Evolutionary conservation across 2,888 invertebrate genomes (phyloP).

Genomic region (Rutpela maculata): DNA sequence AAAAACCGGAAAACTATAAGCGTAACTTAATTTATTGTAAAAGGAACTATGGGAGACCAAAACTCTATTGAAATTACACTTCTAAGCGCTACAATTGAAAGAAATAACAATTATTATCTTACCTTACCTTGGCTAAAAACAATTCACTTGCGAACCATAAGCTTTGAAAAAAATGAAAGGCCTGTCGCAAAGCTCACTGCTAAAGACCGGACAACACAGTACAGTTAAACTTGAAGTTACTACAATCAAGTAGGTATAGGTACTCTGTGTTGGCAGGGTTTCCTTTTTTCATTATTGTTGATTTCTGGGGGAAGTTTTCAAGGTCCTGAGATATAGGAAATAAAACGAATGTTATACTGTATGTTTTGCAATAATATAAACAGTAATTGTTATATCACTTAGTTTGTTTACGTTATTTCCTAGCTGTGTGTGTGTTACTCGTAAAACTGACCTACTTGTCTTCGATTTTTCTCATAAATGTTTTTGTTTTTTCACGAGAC

Average conservation of each 20-base stretch:
- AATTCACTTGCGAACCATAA: not conserved
- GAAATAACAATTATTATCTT: not conserved
- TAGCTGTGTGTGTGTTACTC: slow-evolving; percentile 36
- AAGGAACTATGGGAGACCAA: too few relatives aligned
- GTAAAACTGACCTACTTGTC: slow-evolving; percentile 50
- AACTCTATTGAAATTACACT: not conserved
- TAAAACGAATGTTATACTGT: slow-evolving; percentile 50
- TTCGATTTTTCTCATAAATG: slow-evolving; percentile 40
- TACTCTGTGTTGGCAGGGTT: slow-evolving; percentile 18
- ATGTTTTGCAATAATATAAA: slow-evolving; percentile 47
- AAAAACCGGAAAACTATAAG: too few relatives aligned
- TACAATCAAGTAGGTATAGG: not conserved
- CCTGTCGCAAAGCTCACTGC: not conserved
- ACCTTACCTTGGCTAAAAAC: not conserved
- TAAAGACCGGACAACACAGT: not conserved
- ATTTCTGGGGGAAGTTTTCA: slow-evolving; percentile 61
- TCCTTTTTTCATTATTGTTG: slow-evolving; percentile 49
- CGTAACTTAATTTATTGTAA: too few relatives aligned
- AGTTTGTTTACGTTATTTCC: slow-evolving; percentile 55
- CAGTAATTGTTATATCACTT: slow-evolving; percentile 52
- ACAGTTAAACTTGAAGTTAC: not conserved
- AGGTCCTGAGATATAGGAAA: slow-evolving; percentile 58
- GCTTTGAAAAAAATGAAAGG: not conserved
- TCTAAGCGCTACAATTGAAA: not conserved
- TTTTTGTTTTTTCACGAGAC: slow-evolving; percentile 23